Base-by-base conservation (phyloP, 2,113 vertebrate genomes). In the Cynoglossus semilaevis region DNA sequence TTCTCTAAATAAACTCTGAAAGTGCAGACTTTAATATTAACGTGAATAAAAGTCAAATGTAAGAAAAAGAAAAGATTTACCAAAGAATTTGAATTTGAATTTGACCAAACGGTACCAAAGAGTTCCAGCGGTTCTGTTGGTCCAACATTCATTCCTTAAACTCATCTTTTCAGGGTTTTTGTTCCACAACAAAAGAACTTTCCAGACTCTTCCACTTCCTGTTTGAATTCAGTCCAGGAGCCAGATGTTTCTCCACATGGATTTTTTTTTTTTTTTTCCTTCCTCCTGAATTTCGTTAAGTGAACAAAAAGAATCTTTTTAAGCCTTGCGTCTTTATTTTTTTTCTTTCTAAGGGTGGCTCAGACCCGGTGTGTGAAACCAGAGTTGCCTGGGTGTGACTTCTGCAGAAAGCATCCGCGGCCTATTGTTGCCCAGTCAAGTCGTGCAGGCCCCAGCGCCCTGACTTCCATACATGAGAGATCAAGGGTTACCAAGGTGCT, bases 401-500 rank as follows among this genome's bases (percentile, higher is more conserved):
- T 88, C 64, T 84, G 67, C 78, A 87, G 85, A 89, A 87, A 86
- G 87, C 87, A 87, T 88, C 89, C 81, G 72, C 79, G 79, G 54
- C 53, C 87, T 74, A 89, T 91, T 91, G 90, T 91, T 82, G 77
- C 71, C 73, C 47, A 85, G 84, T 89, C 83, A 85, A 89, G 87
- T 90, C 88, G 78, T 91, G 79, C 87, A 89, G 82, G 84, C 87
- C 87, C 89, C 86, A 88, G 81, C 62, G 85, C 85, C 83, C 80
- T 66, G 85, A 85, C 84, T 80, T 82, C 87, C 85, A 91, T 92
- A 89, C 90, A 91, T 90, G 89, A 90, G 71, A 91, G 91, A 92
- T 92, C 91, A 92, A 92, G 90, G 90, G 90, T 91, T 92, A 88
- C 91, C 91, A 89, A 89, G 90, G 90, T 90, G 88, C 88, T 89